Percentiles rank a stretch among this genome's conserved stretches.
Evolutionary conservation across 2,113 vertebrate species (phyloP).

Genomic region (Tachuris rubrigastra): DNA sequence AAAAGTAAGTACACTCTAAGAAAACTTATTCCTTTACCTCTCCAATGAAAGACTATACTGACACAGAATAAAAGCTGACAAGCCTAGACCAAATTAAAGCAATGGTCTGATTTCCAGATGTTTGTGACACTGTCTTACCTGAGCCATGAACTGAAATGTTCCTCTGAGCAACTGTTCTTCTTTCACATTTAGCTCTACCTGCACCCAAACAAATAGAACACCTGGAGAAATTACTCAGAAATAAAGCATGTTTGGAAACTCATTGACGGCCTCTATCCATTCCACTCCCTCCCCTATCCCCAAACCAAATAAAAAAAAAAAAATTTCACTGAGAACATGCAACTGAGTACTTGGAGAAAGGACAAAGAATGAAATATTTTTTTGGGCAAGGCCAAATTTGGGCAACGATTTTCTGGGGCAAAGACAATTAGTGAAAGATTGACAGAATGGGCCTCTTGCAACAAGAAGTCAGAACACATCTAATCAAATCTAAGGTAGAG

Average conservation of each 20-base stretch:
- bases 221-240: neutral
- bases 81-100: neutral
- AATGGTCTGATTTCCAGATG: neutral
- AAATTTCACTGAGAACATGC: neutral
- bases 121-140: neutral
- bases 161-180: accelerated
- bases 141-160: neutral
- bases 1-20: neutral
- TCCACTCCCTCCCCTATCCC: neutral
- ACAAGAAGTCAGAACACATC: neutral
- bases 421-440: neutral
- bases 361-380: neutral
- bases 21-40: neutral
- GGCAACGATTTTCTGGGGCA: neutral
- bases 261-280: neutral
- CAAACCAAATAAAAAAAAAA: neutral
- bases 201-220: neutral
- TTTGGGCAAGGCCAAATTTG: neutral
- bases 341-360: neutral
- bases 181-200: accelerated
- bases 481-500: neutral
- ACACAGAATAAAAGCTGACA: neutral
- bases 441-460: neutral
- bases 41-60: neutral
- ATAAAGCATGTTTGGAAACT: neutral